Conservation (phyloP, 2,113 vertebrate species). For the Collichthys lucidus region DNA sequence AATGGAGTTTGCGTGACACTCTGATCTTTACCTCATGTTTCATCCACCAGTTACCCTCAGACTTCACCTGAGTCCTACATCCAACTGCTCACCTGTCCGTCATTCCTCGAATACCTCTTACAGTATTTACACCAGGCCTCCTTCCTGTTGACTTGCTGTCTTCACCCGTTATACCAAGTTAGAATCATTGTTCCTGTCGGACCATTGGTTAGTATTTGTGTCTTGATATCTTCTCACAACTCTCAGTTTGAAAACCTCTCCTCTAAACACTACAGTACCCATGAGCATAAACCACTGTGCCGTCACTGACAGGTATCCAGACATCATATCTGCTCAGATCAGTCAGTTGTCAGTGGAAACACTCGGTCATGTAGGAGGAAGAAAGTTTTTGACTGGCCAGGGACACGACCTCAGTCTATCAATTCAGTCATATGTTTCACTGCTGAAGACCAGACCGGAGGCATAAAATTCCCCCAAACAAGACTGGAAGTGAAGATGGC, state of each 20-base stretch:
- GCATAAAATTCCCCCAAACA: neutral
- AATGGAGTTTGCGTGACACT: too few species aligned
- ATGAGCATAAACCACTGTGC: neutral
- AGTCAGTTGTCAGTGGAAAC: neutral
- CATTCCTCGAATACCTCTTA: too few species aligned
- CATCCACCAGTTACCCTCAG: too few species aligned
- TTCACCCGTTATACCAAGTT: too few species aligned
- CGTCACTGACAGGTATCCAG: neutral
- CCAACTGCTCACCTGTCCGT: too few species aligned
- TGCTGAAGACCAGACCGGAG: neutral
- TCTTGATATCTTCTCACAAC: too few species aligned
- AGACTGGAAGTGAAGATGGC: constrained; percentile 11
- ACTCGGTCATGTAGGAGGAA: neutral
- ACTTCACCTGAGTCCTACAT: too few species aligned
- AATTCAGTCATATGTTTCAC: constrained; percentile 6
- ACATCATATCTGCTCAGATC: neutral
- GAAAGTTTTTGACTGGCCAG: neutral
- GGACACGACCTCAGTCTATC: constrained; percentile 16
- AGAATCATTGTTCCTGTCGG: too few species aligned
- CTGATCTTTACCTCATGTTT: too few species aligned
- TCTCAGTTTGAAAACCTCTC: neutral
- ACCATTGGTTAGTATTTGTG: too few species aligned
- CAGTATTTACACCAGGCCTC: too few species aligned
- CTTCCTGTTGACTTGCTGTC: too few species aligned
- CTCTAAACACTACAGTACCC: neutral